These are phyloP conservation scores for Venustoraphidia nigricollis DNA, from an alignment of 2,888 invertebrate genomes.

Conservation along the genomic window DNA sequence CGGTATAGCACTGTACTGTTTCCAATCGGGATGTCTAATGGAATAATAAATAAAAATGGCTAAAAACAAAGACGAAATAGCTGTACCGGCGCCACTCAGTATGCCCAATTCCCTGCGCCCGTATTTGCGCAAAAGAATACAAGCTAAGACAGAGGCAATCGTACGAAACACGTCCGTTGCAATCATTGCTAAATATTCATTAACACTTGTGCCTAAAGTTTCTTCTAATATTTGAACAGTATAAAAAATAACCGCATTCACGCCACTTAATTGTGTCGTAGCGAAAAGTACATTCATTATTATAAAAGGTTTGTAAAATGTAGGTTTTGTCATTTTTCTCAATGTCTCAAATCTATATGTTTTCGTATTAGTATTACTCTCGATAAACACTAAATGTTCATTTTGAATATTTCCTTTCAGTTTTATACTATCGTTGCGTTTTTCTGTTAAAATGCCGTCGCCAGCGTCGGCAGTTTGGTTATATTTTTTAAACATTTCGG, in stretches of 20 bases:
- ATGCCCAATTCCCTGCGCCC: conserved; percentile 48
- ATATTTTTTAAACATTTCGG: conserved; percentile 31
- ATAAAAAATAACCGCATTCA: conserved; percentile 56
- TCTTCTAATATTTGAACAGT: conserved; percentile 49
- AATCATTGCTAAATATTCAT: conserved; percentile 50
- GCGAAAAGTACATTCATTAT: conserved; percentile 49
- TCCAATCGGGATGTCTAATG: conserved; percentile 24
- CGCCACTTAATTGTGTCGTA: conserved; percentile 53
- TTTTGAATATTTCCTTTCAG: background rate
- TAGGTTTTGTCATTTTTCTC: conserved; percentile 27
- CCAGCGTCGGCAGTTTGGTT: conserved; percentile 24
- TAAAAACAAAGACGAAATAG: conserved; percentile 39
- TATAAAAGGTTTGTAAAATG: conserved; percentile 39
- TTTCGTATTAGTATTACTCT: background rate
- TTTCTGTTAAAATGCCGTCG: conserved; percentile 19
- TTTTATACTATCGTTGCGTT: conserved; percentile 14
- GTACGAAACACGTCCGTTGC: conserved; percentile 47
- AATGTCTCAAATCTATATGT: background rate
- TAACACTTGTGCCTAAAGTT: conserved; percentile 39
- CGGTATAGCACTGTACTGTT: conserved; percentile 33
- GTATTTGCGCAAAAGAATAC: conserved; percentile 41
- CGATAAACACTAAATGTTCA: background rate
- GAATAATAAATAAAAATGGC: conserved; percentile 31
- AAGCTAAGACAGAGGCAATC: conserved; percentile 43
- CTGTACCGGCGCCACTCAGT: conserved; percentile 45